Evolutionary conservation across 2,797 vertebrate genomes (phyloP).

Genomic region (Pampus argenteus): DNA sequence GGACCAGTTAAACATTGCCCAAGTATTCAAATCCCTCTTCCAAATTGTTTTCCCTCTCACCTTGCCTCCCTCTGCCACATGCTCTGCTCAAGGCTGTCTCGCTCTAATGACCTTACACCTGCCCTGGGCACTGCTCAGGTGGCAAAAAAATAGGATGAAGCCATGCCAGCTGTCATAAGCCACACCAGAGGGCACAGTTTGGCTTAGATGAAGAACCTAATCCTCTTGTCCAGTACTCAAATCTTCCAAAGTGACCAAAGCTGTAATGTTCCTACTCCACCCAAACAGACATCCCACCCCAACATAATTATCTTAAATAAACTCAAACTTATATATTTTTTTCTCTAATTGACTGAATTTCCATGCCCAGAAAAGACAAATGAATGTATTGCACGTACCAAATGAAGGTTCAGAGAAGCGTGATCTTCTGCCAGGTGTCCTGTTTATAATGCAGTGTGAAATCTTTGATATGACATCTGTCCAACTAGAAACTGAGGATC

Average conservation of each 20-base stretch:
- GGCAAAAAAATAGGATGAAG: constrained; percentile 41
- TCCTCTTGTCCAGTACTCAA: constrained; percentile 38
- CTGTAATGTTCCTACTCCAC: constrained; percentile 23
- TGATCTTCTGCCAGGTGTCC: constrained; percentile 61
- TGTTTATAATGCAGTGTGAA: constrained; percentile 70
- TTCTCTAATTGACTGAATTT: constrained; percentile 13
- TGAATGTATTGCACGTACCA: constrained; percentile 10
- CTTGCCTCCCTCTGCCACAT: constrained; percentile 13
- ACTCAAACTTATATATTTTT: constrained; percentile 1
- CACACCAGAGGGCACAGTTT: constrained; percentile 22
- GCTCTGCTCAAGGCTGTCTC: constrained; percentile 31
- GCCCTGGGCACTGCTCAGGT: constrained; percentile 61
- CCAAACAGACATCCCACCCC: constrained; percentile 42
- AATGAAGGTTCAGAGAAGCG: constrained; percentile 53
- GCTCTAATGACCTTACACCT: constrained; percentile 59
- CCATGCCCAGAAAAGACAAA: constrained; percentile 6
- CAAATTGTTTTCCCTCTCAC: neutral
- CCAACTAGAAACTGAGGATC: constrained; percentile 60
- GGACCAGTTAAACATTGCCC: constrained; percentile 34
- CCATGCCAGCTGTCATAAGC: constrained; percentile 43
- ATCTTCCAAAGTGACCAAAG: constrained; percentile 23
- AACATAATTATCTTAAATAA: constrained; percentile 30
- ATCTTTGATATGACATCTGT: constrained; percentile 53
- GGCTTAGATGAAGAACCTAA: constrained; percentile 24
- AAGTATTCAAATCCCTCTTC: neutral